Evolutionary conservation across 2,797 vertebrate genomes (phyloP), one percentile per base, ranked within the genome.

Genomic region (Todus mexicanus): DNA sequence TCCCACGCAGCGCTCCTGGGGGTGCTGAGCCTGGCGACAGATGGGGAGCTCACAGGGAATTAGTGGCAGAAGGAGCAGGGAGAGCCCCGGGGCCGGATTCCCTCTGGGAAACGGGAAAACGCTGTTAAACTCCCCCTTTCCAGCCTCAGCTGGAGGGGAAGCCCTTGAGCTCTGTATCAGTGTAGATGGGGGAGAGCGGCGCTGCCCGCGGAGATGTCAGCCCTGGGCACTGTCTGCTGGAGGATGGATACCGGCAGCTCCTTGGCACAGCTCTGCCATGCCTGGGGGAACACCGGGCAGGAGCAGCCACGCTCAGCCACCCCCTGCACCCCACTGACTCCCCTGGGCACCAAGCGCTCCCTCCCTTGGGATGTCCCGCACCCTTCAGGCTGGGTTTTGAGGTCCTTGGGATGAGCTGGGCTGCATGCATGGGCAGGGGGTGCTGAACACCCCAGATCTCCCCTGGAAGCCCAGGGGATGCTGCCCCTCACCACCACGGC

Each of bases 221-320:
- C 31, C 54, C 7, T 1, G 0, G 51, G 56, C 13, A 7, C 0
- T 2, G 42, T 59, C 12, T 47, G 45, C 43, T 31, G 1, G 20
- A 1, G 5, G 43, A 12, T 9, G 65, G 87, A 6, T 33, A 20
- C 21, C 4, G 1, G 26, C 31, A 31, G 54, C 54, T 54, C 63
- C 71, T 63, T 2, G 2, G 37, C 15, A 8, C 7, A 9, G 35
- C 37, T 15, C 11, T 70, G 64, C 42, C 64, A 25, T 19, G 1
- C 11, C 27, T 7, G 10, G 22, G 10, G 71, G 57, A 48, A 12
- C 5, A 5, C 45, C 2, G 25, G 60, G 56, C 31, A 23, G 35
- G 35, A 33, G 15, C 68, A 42, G 4, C 53, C 9, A 0, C 7
- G 35, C 54, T 61, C 35, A 19, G 35, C 13, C 47, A 45, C 29